Base-by-base conservation (phyloP, 2,113 vertebrate genomes). In the Phalacrocorax carbo region DNA sequence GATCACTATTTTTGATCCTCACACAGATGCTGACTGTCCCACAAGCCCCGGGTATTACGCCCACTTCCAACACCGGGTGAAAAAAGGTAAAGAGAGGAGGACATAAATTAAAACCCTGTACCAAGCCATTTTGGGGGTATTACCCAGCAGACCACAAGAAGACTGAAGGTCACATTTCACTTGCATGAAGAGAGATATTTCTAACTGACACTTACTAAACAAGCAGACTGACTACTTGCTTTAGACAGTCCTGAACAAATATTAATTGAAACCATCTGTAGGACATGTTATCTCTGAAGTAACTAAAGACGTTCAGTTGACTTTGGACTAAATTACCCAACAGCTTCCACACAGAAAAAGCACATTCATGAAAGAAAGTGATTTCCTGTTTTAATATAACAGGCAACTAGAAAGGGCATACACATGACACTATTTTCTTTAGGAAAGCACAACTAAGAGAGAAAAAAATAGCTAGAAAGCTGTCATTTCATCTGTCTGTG, bases 331-430 rank as follows among this genome's bases (percentile, higher is more conserved):
- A 94, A 76, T 91, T 94, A 92, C 69, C 49, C 73, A 93, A 57
- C 52, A 88, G 76, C 57, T 88, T 83, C 48, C 57, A 92, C 65
- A 72, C 25, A 91, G 70, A 91, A 91, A 69, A 92, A 65, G 30
- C 54, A 57, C 73, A 61, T 55, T 78, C 27, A 61, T 46, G 73
- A 69, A 93, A 77, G 29, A 42, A 86, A 93, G n/a, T 75, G 86
- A 92, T 94, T 90, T 96, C 92, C 77, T 82, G 65, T n/a, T 93
- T 93, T 91, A 95, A 81, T 94, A 92, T 40, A 90, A 76, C 46
- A 78, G 2, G 0, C 27, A 77, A 66, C 70, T 83, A 70, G 38
- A 94, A 86, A 93, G 66, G n/a, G 65, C 29, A 72, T 30, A 44
- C 18, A 38, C 34, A 16, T 8, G 29, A 88, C 57, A 58, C n/a